Percentiles rank a stretch among this genome's conserved stretches.
phyloP scores from a whole-genome alignment of 1,140 invertebrate genomes.

The Drosophila sp. region DNA sequence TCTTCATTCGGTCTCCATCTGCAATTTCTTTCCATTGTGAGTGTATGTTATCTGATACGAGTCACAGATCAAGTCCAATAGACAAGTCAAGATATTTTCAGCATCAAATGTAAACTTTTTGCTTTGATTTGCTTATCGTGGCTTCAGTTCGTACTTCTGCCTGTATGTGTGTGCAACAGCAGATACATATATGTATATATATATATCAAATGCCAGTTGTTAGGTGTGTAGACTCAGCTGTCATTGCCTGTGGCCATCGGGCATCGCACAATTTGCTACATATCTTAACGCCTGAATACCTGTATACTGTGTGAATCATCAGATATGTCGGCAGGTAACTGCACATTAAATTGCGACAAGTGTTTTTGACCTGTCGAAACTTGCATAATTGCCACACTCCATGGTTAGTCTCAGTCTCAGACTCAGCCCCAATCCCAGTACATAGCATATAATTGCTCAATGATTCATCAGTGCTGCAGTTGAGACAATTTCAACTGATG shows the following conservation, averaged over 20 bases:
- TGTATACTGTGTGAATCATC: constrained; percentile 52
- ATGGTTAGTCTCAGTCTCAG: constrained; percentile 2
- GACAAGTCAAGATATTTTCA: constrained; percentile 37
- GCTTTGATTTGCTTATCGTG: constrained; percentile 57
- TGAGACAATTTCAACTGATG: constrained; percentile 5
- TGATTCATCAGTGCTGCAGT: constrained; percentile 24
- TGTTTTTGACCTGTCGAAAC: constrained; percentile 60
- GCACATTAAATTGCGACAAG: constrained; percentile 70
- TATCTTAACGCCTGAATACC: constrained; percentile 26
- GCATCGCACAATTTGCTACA: constrained; percentile 52
- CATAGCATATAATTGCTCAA: constrained; percentile 21
- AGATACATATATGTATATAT: constrained; percentile 19
- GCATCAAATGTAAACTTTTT: constrained; percentile 51
- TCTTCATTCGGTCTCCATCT: constrained; percentile 55
- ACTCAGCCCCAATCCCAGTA: not conserved
- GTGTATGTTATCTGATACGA: constrained; percentile 53
- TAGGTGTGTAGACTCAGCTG: constrained; percentile 26
- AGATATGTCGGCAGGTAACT: constrained; percentile 33
- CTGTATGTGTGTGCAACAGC: constrained; percentile 36
- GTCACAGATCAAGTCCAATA: constrained; percentile 12
- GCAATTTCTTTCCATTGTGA: constrained; percentile 23
- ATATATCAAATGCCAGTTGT: too few species aligned
- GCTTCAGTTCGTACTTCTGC: constrained; percentile 29
- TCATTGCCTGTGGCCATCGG: constrained; percentile 1
- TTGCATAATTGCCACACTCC: constrained; percentile 70